These are phyloP conservation scores for Copidosoma floridanum DNA, from an alignment of 1,140 invertebrate genomes.

Conservation along the genomic window DNA sequence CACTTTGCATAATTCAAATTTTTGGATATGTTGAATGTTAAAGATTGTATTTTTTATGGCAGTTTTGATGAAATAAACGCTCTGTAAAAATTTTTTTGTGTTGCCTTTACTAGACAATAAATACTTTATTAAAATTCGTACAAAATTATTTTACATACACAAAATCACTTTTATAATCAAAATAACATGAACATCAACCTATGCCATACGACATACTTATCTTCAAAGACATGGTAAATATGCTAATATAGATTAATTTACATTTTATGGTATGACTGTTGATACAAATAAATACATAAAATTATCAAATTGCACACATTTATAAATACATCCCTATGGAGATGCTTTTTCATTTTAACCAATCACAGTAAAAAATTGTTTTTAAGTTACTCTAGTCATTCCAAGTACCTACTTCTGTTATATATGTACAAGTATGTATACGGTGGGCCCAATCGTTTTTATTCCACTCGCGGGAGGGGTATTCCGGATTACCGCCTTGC, in stretches of 20 bases:
- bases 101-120: neutral
- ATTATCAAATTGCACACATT: constrained; percentile 6
- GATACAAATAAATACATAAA: neutral
- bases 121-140: constrained; percentile 25
- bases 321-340: constrained; percentile 24
- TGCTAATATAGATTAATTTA: constrained; percentile 5
- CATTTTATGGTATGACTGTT: neutral
- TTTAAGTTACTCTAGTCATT: no score
- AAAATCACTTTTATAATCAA: constrained; percentile 21
- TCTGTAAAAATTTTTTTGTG: no score
- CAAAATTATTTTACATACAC: constrained; percentile 25
- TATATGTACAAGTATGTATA: no score
- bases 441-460: no score
- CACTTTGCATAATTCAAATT: constrained; percentile 71
- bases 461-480: no score
- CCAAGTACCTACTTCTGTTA: no score
- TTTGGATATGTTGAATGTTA: no score
- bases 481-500: no score
- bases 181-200: constrained; percentile 20
- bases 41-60: neutral
- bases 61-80: no score
- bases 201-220: constrained; percentile 1
- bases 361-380: no score
- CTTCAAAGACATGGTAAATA: constrained; percentile 22
- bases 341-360: no score